Evolutionary conservation across 2,113 vertebrate genomes (phyloP), one percentile per base, ranked within the genome.

Genomic region (Tylochromis polylepis): DNA sequence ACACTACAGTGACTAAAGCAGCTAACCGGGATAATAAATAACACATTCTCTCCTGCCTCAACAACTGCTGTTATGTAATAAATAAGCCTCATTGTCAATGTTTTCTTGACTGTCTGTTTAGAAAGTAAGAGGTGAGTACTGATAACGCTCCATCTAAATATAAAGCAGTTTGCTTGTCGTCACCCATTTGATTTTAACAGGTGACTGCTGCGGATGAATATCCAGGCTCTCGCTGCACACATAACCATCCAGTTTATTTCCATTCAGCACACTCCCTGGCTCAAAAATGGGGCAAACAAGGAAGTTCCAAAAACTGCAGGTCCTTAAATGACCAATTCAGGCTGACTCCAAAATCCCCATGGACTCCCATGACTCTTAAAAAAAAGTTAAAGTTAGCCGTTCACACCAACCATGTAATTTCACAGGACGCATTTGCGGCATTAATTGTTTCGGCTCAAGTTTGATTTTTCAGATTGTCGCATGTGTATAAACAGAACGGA

Each of bases 21-120:
- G 6, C 72, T 5, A 77, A 53, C 27, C 46, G n/a, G 27, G 46
- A 77, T 31, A 77, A 27, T 77, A 77, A 77, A 77, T 77, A 77
- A 51, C 46, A 77, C 72, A 77, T 51, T 53, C 46, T 77, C 11
- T 34, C 27, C 27, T 34, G 46, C 18, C 27, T 34, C 18, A 77
- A 34, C 72, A 34, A 31, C 72, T 53, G 46, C 46, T 77, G 46
- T 77, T 51, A 53, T 2, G 2, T 77, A 34, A 2, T 14, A 51
- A 77, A 77, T 51, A 14, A 77, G 72, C 27, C 18, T 77, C 18
- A 5, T 14, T 77, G 27, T 34, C 46, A 53, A 14, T 34, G 43
- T 77, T 77, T n/a, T 77, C 11, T 24, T 57, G 55, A 12, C 11
- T 6, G 2, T 5, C 55, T 57, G 55, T 57, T 57, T 12, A 57